These are phyloP conservation scores for Crotophaga sulcirostris DNA, from an alignment of 2,113 vertebrate genomes.

Conservation along the genomic window DNA sequence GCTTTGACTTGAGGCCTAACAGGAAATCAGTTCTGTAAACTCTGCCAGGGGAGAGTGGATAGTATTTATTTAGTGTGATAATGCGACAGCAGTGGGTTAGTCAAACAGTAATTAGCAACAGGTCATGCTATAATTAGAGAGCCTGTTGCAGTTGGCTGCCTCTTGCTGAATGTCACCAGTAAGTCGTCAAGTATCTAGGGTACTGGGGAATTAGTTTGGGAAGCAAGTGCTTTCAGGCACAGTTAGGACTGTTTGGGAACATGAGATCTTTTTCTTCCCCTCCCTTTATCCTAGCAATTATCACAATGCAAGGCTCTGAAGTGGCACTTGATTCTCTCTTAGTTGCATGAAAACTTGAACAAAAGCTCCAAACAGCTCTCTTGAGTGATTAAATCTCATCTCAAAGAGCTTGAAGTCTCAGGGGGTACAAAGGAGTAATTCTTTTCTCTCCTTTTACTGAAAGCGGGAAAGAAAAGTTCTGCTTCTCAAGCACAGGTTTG, in stretches of 20 bases:
- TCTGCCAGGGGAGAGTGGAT: not conserved
- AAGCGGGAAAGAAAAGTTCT: not conserved
- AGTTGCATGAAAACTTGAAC: not conserved
- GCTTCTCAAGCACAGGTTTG: not conserved
- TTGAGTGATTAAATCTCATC: not conserved
- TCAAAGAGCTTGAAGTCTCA: not conserved
- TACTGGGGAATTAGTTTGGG: not conserved
- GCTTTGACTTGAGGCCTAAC: not conserved
- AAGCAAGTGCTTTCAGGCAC: not conserved
- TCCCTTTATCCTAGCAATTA: not conserved
- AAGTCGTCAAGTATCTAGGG: not conserved
- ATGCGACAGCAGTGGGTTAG: not conserved
- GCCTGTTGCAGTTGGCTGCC: not conserved
- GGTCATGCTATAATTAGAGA: slow-evolving; percentile 17
- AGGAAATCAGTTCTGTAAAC: not conserved
- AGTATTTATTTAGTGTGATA: not conserved
- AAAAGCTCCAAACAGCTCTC: slow-evolving; percentile 26
- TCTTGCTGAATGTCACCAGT: not conserved
- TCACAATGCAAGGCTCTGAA: not conserved
- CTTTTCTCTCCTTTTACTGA: not conserved
- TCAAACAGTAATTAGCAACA: slow-evolving; percentile 49
- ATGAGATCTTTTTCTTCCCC: not conserved
- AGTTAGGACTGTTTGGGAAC: not conserved
- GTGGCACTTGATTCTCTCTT: not conserved
- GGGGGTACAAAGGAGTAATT: not conserved